Evolutionary conservation across 2,797 vertebrate genomes (phyloP), one percentile per base, ranked within the genome.

Genomic region (Coccyzus lansbergi): DNA sequence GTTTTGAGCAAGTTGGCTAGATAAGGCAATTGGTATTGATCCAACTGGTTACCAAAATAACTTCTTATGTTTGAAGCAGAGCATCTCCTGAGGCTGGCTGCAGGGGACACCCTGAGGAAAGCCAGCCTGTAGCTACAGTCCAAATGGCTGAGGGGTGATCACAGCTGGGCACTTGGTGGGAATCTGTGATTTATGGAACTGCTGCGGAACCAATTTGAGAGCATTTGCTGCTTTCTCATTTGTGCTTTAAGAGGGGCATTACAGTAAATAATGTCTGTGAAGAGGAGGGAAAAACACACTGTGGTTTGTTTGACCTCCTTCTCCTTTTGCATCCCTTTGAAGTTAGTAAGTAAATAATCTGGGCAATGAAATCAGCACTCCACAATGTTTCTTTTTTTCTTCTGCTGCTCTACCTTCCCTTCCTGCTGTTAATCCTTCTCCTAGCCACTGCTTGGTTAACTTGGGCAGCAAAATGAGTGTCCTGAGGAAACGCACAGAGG

Each of bases 251-350:
- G 76, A 91, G 85, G n/a, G 44, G 58, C 63, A 49, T 93, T 94
- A 88, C 26, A 42, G 44, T 84, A 93, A 92, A 86, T 94, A 91
- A 71, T 14, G 44, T 31, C 67, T 91, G 63, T 81, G 82, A 95
- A 83, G 74, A 88, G 59, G 67, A 82, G 83, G 72, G 52, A 24
- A 83, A 89, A 93, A 69, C 46, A 59, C 2, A 3, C 76, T 29
- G 64, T 48, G 53, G 82, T 96, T 96, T 90, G 67, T 91, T 93
- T 95, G 85, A 75, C 94, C 91, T 91, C 59, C 72, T 91, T 51
- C 76, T 95, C 31, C 55, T 79, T 86, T 88, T 92, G 60, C 76
- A 94, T 85, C 85, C 69, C 53, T 95, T 96, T 97, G 86, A 95
- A 93, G 90, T 60, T 44, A 9, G 40, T 60, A 87, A 90, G 83